Evolutionary conservation across 37 sponge, comb jelly and placozoan species (phyloP).

Genomic region (Ianthella basta): DNA sequence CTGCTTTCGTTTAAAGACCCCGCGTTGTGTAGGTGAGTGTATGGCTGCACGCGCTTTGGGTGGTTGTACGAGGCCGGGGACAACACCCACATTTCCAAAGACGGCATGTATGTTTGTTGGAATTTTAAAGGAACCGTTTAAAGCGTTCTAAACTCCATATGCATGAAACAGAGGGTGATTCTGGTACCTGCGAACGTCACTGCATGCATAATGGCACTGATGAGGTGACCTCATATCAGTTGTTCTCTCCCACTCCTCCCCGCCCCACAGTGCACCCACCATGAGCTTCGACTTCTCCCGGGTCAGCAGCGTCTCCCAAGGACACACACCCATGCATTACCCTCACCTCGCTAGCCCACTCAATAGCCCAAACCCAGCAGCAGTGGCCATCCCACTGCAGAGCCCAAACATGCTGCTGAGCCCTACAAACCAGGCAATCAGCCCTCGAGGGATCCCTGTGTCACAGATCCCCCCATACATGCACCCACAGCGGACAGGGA

Average conservation of each 20-base stretch:
- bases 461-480: slow-evolving; percentile 5
- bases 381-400: slow-evolving; percentile 56
- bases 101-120: too few species aligned
- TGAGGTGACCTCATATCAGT: slow-evolving; percentile 13
- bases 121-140: too few species aligned
- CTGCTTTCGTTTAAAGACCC: not conserved
- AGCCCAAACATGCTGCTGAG: slow-evolving; percentile 49
- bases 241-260: not conserved
- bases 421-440: slow-evolving; percentile 10
- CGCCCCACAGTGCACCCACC: not conserved
- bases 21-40: not conserved
- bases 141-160: not conserved
- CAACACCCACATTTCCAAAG: too few species aligned
- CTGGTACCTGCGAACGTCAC: too few species aligned
- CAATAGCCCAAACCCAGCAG: slow-evolving; percentile 14
- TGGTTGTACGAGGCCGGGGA: not conserved
- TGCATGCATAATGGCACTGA: slow-evolving; percentile 28
- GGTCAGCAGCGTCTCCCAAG: not conserved
- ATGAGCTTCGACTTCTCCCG: slow-evolving; percentile 29
- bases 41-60: not conserved
- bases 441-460: slow-evolving; percentile 1
- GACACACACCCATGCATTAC: not conserved
- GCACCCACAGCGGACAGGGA: slow-evolving; percentile 1
- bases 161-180: not conserved
- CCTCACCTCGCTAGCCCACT: slow-evolving; percentile 7